Base-by-base conservation (phyloP, 2,113 vertebrate species). In the Chascanopsetta lugubris region DNA sequence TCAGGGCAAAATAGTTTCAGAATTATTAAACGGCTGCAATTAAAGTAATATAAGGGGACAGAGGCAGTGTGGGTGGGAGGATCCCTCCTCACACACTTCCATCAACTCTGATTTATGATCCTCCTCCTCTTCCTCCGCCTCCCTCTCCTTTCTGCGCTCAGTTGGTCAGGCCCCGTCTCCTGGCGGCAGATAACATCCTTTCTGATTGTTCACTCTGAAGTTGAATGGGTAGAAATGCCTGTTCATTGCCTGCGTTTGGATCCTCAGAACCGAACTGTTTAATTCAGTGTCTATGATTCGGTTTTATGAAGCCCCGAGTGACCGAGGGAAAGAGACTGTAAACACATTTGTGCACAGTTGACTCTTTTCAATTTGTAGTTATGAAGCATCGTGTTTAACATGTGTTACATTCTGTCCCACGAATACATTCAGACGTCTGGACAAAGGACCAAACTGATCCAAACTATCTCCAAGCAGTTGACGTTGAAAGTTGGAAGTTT, bases 1-100 rank as follows among this genome's bases (percentile, higher is more conserved):
- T 86, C 86, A 83, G 82, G 88, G 81, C 71, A 78, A 75, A 89
- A 92, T 83, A 88, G 77, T 87, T 87, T 75, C 80, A 79, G 77
- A 83, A 86, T 87, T 89, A 88, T 90, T 89, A 90, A 90, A 90
- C 26, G 49, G 70, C 82, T 88, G 83, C 80, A 91, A 90, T 91
- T 88, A 90, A 85, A 89, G 82, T 87, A 80, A 88, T 87, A 88
- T 84, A 79, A 88, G 68, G 60, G 84, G 58, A 60, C 77, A 70
- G 64, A 66, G 51, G 50, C 54, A 11, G 54, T n/a, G 55, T 3
- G 30, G 56, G 71, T 30, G 57, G 25, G 47, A 50, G 43, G 42
- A 8, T 25, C 18, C 5, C 6, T 49, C 45, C 56, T 65, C 6
- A 55, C 49, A 56, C 56, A 22, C 57, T 22, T 54, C 67, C 61